These are phyloP conservation scores for Oscheius sp. DNA, from an alignment of 2,888 invertebrate species.

Conservation along the genomic window DNA sequence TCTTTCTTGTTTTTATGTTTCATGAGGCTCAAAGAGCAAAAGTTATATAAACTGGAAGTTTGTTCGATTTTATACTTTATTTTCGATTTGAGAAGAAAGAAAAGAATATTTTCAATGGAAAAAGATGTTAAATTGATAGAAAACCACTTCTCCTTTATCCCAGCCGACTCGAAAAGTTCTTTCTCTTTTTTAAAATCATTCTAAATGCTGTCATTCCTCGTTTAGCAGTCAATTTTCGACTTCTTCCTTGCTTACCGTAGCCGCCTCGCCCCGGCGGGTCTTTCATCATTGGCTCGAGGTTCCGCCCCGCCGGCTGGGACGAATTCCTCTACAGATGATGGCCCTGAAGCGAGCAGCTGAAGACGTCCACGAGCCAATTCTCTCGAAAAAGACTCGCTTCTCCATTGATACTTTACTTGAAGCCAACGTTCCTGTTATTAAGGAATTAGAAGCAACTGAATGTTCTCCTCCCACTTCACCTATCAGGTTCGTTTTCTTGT, in stretches of 20 bases:
- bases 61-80: too few species aligned
- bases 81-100: too few species aligned
- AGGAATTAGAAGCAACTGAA: slow-evolving; percentile 1
- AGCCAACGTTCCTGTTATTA: not conserved
- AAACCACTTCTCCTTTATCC: not conserved
- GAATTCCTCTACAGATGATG: slow-evolving; percentile 27
- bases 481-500: slow-evolving; percentile 1
- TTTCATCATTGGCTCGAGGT: slow-evolving; percentile 16
- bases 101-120: too few species aligned
- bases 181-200: not conserved
- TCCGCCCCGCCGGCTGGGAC: not conserved
- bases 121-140: too few species aligned
- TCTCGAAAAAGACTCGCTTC: slow-evolving; percentile 1
- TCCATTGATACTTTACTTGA: slow-evolving; percentile 23
- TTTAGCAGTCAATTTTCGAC: slow-evolving; percentile 22
- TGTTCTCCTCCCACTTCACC: slow-evolving; percentile 8
- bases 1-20: too few species aligned
- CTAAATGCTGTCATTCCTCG: slow-evolving; percentile 7
- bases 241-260: slow-evolving; percentile 12
- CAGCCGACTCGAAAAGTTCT: too few species aligned
- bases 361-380: not conserved
- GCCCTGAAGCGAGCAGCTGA: slow-evolving; percentile 22
- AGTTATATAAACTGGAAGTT: too few species aligned
- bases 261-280: not conserved
- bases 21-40: too few species aligned